Base-by-base conservation (phyloP, 2,888 invertebrate species). In the Eudasyphora cyanicolor region DNA sequence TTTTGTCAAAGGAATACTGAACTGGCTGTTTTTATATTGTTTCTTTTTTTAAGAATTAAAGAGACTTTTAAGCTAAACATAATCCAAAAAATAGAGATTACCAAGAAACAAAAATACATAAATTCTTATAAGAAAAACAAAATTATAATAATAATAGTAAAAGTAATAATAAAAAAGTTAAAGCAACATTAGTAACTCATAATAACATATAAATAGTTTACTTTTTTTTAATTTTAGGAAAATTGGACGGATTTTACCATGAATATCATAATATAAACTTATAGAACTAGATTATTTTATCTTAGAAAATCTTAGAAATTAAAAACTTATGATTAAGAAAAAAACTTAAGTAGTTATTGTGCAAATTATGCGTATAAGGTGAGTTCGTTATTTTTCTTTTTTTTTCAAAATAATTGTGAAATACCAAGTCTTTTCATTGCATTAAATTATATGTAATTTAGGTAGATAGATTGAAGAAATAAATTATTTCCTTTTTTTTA, bases 201-300 rank as follows among this genome's bases (percentile, higher is more conserved):
- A n/a, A n/a, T n/a, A n/a, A 10, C 45, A 45, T 45, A 45, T n/a
- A n/a, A 45, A 45, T 45, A 45, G 27, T 62, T 62, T 35, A 38
- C 6, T 2, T 60, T 60, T 27, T 57, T 57, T 27, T n/a, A n/a
- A 14, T 12, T 60, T 80, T 83, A 80, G 54, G 80, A 71, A 80
- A 67, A 84, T 73, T 84, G 84, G 84, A 84, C 84, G 84, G 84
- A 84, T 21, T 71, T 73, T n/a, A 78, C n/a, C n/a, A n/a, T n/a
- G n/a, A 77, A 76, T 57, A 71, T 73, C 29, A 69, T 54, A n/a
- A n/a, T n/a, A n/a, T n/a, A 42, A 10, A 42, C 57, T 42, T 42
- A 42, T 27, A n/a, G n/a, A 67, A 42, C 67, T 67, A 27, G 4
- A 24, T 24, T 24, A 24, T 38, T 14, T 27, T 27, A n/a, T n/a